Evolutionary conservation across 2,797 vertebrate species (phyloP).

Genomic region (Paedocypris micromegethes): DNA sequence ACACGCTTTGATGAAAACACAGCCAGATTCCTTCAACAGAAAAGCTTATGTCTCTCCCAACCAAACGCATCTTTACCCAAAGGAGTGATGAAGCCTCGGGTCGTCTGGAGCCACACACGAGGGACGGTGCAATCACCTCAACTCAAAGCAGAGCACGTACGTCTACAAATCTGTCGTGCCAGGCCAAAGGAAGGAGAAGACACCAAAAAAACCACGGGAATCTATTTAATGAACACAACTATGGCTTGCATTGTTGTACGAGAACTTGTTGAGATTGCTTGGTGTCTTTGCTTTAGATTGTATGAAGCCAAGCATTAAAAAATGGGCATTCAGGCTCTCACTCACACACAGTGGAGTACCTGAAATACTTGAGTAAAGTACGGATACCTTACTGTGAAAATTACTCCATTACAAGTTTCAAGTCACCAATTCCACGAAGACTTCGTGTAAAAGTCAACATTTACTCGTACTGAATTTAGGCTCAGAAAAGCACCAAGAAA

Average conservation of each 20-base stretch:
- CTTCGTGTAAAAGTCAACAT: too few relatives aligned
- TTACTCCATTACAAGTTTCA: too few relatives aligned
- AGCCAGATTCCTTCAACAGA: slow-evolving; percentile 8
- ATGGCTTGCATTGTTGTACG: background rate
- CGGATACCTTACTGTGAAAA: too few relatives aligned
- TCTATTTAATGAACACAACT: background rate
- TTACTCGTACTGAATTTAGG: too few relatives aligned
- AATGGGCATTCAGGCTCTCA: too few relatives aligned
- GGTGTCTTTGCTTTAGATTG: too few relatives aligned
- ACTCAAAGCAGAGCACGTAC: slow-evolving; percentile 14
- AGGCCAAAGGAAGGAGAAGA: background rate
- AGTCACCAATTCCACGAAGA: too few relatives aligned
- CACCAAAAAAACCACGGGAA: background rate
- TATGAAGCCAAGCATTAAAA: too few relatives aligned
- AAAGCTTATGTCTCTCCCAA: slow-evolving; percentile 11
- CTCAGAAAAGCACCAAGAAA: too few relatives aligned
- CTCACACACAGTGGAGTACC: too few relatives aligned
- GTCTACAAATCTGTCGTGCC: background rate
- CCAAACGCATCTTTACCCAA: slow-evolving; percentile 13
- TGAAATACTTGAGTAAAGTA: too few relatives aligned
- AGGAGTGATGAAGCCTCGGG: slow-evolving; percentile 16
- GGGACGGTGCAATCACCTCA: slow-evolving; percentile 1
- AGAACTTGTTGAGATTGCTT: too few relatives aligned
- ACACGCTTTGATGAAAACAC: slow-evolving; percentile 26
- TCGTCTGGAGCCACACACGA: slow-evolving; percentile 6